Evolutionary conservation across 1,140 invertebrate genomes (phyloP), one percentile per base, ranked within the genome.

Genomic region (Cyclargus thomasi): DNA sequence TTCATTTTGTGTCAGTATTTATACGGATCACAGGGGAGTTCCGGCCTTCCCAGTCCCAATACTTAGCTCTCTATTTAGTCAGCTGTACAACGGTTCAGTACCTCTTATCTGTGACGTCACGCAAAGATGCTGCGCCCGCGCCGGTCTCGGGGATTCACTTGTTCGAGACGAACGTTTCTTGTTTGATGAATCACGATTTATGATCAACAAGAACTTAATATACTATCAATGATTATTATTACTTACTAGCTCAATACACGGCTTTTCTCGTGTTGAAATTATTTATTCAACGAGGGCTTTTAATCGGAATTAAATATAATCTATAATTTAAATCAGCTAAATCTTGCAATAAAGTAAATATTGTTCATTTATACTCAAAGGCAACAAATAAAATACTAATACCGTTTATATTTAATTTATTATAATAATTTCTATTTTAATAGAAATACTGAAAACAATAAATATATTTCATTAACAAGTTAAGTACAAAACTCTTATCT

Each of bases 31-130:
- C 17, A 20, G 55, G 55, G 55, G 55, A 57, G 55, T 57, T 18
- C 55, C 55, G 8, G 17, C 8, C 7, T 55, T 57, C 55, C 55
- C 20, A 39, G 11, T 39, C 36, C 36, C 36, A 10, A 39, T 39
- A 14, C 7, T 57, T 18, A 1, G 2, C 18, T 57, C 18, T 16
- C 10, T 6, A n/a, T 53, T 17, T 53, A 6, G 16, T 53, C 5
- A 6, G 53, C n/a, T 18, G 20, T 57, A 57, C 21, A 57, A 20
- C 55, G 18, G 55, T 18, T 20, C 18, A 20, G 17, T 18, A 18
- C 17, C 55, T 57, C 55, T 57, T 57, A 57, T 57, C 55, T 21
- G 18, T 57, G 55, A 57, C 55, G 55, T 57, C 55, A 57, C 55
- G 55, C 11, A 1, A 8, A 20, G 8, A 39, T 39, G 36, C 17